Conservation (phyloP, 1,140 invertebrate species). For the Drosophila kanapiae region DNA sequence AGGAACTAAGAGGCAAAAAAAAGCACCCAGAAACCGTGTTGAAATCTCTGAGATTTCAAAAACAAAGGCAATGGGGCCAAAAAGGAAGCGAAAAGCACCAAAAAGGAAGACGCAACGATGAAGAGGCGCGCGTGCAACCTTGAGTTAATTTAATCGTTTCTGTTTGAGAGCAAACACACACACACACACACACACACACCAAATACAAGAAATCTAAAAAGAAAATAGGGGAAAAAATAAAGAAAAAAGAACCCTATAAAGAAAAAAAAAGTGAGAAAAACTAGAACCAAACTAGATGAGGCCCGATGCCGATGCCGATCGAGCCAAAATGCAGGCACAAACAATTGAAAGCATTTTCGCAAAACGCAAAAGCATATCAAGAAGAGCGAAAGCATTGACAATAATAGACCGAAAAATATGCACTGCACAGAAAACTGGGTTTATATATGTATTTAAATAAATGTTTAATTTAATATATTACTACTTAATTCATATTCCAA, state of each 20-base stretch:
- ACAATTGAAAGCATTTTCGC: constrained; percentile 73
- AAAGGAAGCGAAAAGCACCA: constrained; percentile 40
- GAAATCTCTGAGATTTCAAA: constrained; percentile 39
- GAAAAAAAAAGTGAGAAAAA: constrained; percentile 12
- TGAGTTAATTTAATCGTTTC: constrained; percentile 80
- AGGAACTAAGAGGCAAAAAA: background rate
- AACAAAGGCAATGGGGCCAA: background rate
- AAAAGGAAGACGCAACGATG: constrained; percentile 19
- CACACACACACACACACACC: constrained; percentile 8
- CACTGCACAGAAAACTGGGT: constrained; percentile 1
- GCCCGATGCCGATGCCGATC: constrained; percentile 14
- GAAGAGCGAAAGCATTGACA: constrained; percentile 35
- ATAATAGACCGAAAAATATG: constrained; percentile 10
- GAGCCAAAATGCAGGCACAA: constrained; percentile 62
- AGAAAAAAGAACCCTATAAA: constrained; percentile 3
- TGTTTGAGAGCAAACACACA: constrained; percentile 68
- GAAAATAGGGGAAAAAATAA: background rate
- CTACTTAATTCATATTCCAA: background rate
- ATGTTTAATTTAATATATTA: background rate
- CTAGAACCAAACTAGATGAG: constrained; percentile 3
- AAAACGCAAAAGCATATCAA: constrained; percentile 43
- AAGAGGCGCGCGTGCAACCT: constrained; percentile 74
- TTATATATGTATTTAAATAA: background rate
- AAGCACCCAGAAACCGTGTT: constrained; percentile 1
- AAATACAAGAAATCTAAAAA: background rate